A percentile compares a stretch with the other conserved stretches of the same genome.
Evolutionary conservation across 2,113 vertebrate species (phyloP).

Genomic region (Odocoileus hemionus): DNA sequence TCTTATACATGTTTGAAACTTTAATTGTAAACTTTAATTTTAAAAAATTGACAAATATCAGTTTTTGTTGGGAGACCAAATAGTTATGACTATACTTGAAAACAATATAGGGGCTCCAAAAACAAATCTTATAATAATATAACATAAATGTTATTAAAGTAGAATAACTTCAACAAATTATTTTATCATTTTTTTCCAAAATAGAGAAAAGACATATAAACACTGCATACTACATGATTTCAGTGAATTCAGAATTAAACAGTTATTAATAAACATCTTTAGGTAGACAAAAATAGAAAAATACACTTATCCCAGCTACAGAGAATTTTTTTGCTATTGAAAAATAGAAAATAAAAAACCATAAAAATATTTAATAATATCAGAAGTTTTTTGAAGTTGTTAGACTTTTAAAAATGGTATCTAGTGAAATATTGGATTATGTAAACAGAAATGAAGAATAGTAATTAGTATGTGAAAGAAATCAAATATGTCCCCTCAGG

Average conservation of each 20-base stretch:
- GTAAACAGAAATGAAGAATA: conserved; percentile 1
- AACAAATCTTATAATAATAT: neutral
- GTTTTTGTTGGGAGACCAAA: neutral
- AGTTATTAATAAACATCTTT: conserved; percentile 16
- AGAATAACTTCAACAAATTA: neutral
- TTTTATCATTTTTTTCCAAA: neutral
- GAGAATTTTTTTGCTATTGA: neutral
- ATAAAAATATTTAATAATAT: neutral
- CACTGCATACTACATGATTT: neutral
- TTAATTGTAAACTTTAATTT: neutral
- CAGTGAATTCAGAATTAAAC: conserved; percentile 4
- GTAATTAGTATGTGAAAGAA: conserved; percentile 11
- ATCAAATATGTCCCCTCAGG: neutral
- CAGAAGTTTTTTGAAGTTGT: conserved; percentile 1
- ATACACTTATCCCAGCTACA: neutral
- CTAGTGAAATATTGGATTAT: conserved; percentile 17
- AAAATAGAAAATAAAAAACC: neutral
- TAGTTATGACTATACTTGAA: neutral
- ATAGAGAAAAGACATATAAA: neutral
- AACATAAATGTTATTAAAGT: neutral
- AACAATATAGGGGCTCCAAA: neutral
- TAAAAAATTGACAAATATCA: neutral
- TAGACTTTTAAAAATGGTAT: neutral
- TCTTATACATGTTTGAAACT: neutral
- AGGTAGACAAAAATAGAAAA: conserved; percentile 7